phyloP scores from a whole-genome alignment of 2,797 vertebrate species.

The Scyliorhinus canicula region DNA sequence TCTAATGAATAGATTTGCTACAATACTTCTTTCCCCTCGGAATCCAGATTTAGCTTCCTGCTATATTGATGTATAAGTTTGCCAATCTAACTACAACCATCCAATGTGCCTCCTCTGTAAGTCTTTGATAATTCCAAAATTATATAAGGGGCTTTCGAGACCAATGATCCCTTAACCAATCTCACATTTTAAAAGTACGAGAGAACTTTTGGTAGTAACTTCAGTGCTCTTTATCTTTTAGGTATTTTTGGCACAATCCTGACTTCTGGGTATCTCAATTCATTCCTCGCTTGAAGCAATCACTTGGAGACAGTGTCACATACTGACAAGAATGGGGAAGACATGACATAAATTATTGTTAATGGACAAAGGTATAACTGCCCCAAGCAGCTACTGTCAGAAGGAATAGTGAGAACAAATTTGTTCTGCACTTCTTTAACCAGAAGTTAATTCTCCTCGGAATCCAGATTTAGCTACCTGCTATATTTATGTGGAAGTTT shows the following conservation, averaged over 20 bases:
- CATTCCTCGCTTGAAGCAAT: slow-evolving; percentile 20
- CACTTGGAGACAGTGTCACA: slow-evolving; percentile 14
- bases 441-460: neutral
- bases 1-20: too few relatives aligned
- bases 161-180: too few relatives aligned
- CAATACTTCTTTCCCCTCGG: too few relatives aligned
- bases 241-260: neutral
- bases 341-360: slow-evolving; percentile 10
- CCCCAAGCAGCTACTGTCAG: slow-evolving; percentile 19
- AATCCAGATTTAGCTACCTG: slow-evolving; percentile 5
- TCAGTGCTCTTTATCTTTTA: neutral
- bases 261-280: neutral
- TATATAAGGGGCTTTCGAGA: slow-evolving; percentile 4
- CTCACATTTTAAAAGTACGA: neutral
- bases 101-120: neutral
- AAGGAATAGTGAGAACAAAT: slow-evolving; percentile 18
- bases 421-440: neutral
- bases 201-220: neutral
- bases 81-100: too few relatives aligned
- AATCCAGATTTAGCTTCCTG: too few relatives aligned
- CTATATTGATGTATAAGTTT: too few relatives aligned
- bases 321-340: slow-evolving; percentile 3
- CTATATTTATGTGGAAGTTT: slow-evolving; percentile 14
- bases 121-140: neutral
- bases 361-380: slow-evolving; percentile 19